Conservation (phyloP, 2,888 invertebrate species). For the Acleris literana region DNA sequence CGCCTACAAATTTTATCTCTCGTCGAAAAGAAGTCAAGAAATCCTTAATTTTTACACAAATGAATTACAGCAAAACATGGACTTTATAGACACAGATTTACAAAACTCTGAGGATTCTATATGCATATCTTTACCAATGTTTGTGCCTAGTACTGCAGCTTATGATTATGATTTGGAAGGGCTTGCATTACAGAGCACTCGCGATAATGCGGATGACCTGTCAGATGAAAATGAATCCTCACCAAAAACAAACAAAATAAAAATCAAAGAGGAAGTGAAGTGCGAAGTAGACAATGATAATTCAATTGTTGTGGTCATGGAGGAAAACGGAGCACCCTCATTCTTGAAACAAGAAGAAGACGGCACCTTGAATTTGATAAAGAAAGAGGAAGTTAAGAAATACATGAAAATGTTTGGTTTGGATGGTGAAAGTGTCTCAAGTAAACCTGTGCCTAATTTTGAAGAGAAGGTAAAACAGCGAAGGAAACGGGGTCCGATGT, state of each 20-base stretch:
- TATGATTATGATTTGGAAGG: conserved; percentile 57
- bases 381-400: conserved; percentile 42
- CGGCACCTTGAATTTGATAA: conserved; percentile 41
- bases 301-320: conserved; percentile 54
- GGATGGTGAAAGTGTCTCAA: background rate
- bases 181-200: conserved; percentile 42
- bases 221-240: conserved; percentile 7
- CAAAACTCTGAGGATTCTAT: conserved; percentile 48
- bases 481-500: conserved; percentile 65
- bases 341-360: conserved; percentile 49
- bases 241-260: background rate
- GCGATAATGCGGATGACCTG: conserved; percentile 17
- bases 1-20: conserved; percentile 65
- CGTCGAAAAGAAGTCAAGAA: conserved; percentile 56
- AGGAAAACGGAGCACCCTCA: conserved; percentile 49
- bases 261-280: conserved; percentile 28
- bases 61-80: conserved; percentile 52
- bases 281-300: conserved; percentile 46
- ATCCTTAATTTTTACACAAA: conserved; percentile 60
- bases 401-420: conserved; percentile 33
- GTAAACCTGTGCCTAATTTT: conserved; percentile 12
- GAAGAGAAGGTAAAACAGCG: conserved; percentile 45
- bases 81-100: conserved; percentile 48
- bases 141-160: conserved; percentile 42
- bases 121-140: conserved; percentile 59